A percentile compares a stretch with the other conserved stretches of the same genome.
These are phyloP conservation scores for Cyprinella venusta DNA, from an alignment of 2,797 vertebrate species.

Conservation along the genomic window DNA sequence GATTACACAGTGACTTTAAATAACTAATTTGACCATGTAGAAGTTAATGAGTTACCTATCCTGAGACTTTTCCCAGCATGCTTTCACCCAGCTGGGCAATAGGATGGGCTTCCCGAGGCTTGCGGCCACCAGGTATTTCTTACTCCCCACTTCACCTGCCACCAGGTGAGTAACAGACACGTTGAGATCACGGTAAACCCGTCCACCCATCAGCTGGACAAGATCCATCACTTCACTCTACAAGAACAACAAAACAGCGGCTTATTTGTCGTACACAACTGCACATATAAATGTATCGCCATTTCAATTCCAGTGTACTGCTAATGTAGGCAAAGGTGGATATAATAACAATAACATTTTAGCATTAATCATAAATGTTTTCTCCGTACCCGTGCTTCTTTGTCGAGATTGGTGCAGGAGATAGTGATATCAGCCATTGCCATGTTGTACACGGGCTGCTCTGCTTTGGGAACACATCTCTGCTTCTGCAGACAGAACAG, in stretches of 20 bases:
- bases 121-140: slow-evolving; percentile 96
- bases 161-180: slow-evolving; percentile 93
- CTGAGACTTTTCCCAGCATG: slow-evolving; percentile 92
- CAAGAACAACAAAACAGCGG: background rate
- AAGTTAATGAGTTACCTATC: slow-evolving; percentile 77
- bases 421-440: slow-evolving; percentile 90
- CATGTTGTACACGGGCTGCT: slow-evolving; percentile 93
- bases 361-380: slow-evolving; percentile 22
- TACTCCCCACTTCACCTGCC: slow-evolving; percentile 97
- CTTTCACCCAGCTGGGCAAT: slow-evolving; percentile 89
- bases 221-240: slow-evolving; percentile 92
- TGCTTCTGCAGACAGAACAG: slow-evolving; percentile 91
- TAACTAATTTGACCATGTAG: background rate
- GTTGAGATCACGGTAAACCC: slow-evolving; percentile 88
- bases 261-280: background rate
- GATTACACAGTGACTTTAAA: background rate
- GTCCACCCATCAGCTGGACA: slow-evolving; percentile 95
- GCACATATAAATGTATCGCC: too few relatives aligned
- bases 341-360: background rate
- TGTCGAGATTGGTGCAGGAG: slow-evolving; percentile 94
- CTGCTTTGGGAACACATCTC: slow-evolving; percentile 90
- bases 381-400: slow-evolving; percentile 83
- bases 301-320: background rate
- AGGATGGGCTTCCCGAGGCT: slow-evolving; percentile 91
- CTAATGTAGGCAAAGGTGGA: background rate